phyloP scores from a whole-genome alignment of 2,888 invertebrate genomes.

The Drosophila lutescens region DNA sequence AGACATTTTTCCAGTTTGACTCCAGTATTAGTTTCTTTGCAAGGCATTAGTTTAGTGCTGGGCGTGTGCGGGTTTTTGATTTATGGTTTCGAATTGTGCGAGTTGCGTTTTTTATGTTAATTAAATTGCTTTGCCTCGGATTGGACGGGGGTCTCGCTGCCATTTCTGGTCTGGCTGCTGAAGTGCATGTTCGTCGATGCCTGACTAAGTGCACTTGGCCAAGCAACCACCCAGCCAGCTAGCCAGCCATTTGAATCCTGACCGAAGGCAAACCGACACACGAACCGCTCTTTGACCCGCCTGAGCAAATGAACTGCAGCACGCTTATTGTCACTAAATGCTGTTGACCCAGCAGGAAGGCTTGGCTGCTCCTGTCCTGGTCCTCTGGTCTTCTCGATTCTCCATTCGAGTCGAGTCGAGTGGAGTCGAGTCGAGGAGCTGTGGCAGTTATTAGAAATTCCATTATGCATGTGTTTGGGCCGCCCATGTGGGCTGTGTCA shows the following conservation, averaged over 20 bases:
- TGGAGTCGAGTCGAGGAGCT: conserved; percentile 6
- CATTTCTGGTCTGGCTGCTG: conserved; percentile 3
- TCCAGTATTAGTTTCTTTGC: conserved; percentile 27
- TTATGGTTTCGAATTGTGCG: conserved; percentile 64
- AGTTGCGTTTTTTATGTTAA: conserved; percentile 72
- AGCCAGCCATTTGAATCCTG: neutral
- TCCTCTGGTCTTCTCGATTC: conserved; percentile 4
- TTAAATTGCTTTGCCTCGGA: conserved; percentile 60
- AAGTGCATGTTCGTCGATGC: conserved; percentile 38
- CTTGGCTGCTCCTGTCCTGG: conserved; percentile 9
- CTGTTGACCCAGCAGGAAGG: conserved; percentile 64
- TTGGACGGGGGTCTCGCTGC: conserved; percentile 6
- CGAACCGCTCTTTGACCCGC: conserved; percentile 18
- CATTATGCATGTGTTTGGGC: conserved; percentile 63
- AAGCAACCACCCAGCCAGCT: neutral
- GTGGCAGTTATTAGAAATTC: conserved; percentile 74
- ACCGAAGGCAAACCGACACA: conserved; percentile 17
- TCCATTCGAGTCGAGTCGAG: conserved; percentile 2
- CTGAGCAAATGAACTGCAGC: conserved; percentile 52
- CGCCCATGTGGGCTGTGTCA: conserved; percentile 58
- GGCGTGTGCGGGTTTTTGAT: conserved; percentile 66
- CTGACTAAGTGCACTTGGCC: conserved; percentile 42
- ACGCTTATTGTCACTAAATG: conserved; percentile 61
- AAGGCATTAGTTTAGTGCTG: conserved; percentile 50
- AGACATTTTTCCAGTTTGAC: conserved; percentile 24